Base-by-base conservation (phyloP, 2,113 vertebrate genomes). In the Haemorhous mexicanus region DNA sequence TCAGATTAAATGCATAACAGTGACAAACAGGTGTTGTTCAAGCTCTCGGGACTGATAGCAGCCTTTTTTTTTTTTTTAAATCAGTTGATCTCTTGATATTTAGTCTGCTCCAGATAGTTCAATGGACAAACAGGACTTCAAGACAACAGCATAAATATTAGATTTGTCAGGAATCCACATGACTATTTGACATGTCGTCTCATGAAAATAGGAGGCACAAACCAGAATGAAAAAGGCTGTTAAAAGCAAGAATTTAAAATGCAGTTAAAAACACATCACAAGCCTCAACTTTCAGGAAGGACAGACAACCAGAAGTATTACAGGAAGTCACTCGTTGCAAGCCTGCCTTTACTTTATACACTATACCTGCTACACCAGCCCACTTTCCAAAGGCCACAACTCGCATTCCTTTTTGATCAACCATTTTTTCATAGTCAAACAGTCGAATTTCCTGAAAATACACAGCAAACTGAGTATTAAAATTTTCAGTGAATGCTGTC, bases 401-500 rank as follows among this genome's bases (percentile, higher is more conserved):
- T 73, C 99, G 98, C 84, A 96, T 97, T 88, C 99, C 99, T 94
- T 98, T 99, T 49, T 98, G 96, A 70, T 99, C 99, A 72, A 99
- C 99, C 99, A 99, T 99, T 98, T 99, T 99, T 97, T 99, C 99
- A 91, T 99, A 99, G 98, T 99, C 99, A 94, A 99, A 99, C 66
- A 99, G 98, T 85, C 99, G 98, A 76, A 99, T 98, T 96, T 99
- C 98, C 99, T 99, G 96, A 86, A 95, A 91, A 96, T 27, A 96
- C 82, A 97, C 11, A 95, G 89, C 68, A 96, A 93, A 89, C 58
- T 94, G 81, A 91, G 78, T 32, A 86, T 93, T 92, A 92, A 87
- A 89, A 85, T 77, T 94, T 89, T 63, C 61, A 86, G 66, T 50
- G 74, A 75, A 89, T 83, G 84, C 93, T 87, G 84, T 43, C 28